Conservation (phyloP, 2,113 vertebrate genomes). For the Nipponia nippon region DNA sequence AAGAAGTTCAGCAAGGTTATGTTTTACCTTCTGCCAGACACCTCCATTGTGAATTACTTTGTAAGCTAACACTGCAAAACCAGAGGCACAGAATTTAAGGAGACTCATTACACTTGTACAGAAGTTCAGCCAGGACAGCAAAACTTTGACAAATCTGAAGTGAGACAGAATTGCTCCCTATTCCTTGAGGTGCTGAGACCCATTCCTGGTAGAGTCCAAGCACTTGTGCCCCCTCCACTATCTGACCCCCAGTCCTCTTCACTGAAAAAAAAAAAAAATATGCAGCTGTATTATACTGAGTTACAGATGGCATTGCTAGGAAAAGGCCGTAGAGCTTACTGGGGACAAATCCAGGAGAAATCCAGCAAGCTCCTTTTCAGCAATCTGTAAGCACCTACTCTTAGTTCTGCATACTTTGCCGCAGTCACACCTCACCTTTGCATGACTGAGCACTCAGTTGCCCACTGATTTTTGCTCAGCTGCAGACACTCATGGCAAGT, state of each 20-base stretch:
- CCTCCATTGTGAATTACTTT: neutral
- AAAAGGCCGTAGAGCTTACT: neutral
- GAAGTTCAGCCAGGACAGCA: neutral
- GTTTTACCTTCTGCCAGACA: neutral
- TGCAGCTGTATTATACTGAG: neutral
- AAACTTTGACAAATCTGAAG: neutral
- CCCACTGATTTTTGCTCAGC: neutral
- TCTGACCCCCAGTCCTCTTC: neutral
- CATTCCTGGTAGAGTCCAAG: conserved; percentile 19
- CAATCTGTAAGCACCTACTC: neutral
- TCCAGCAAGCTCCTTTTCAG: neutral
- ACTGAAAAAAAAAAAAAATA: conserved; percentile 33
- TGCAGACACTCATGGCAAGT: neutral
- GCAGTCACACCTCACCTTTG: neutral
- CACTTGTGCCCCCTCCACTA: conserved; percentile 32
- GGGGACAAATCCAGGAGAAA: neutral
- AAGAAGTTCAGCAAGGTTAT: neutral
- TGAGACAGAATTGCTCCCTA: neutral
- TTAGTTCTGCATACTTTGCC: neutral
- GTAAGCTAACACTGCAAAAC: neutral
- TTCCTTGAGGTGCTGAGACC: neutral
- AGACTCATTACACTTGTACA: neutral
- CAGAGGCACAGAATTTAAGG: neutral
- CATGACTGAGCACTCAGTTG: neutral
- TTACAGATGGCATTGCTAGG: conserved; percentile 38